Evolutionary conservation across 2,113 vertebrate genomes (phyloP), one percentile per base, ranked within the genome.

Genomic region (Sphaerodactylus townsendi): DNA sequence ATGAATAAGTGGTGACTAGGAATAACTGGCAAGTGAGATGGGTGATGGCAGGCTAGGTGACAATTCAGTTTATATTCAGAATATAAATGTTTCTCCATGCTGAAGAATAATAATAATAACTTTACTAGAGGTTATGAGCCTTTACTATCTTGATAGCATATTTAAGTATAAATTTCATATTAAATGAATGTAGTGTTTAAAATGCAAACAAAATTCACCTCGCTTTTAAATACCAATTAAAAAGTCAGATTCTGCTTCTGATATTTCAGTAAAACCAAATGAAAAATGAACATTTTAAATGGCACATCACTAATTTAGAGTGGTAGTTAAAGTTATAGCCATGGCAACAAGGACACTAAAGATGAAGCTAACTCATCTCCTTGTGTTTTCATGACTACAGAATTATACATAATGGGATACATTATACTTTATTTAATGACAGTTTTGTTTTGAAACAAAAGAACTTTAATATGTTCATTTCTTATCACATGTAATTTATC

Each of bases 131-230:
- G 75, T 78, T 69, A 25, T 71, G 74, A 70, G 39, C 41, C 50
- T 70, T 84, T 70, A 17, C 65, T 59, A 44, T 71, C 65, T 77
- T 84, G 82, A 71, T 75, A 84, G 75, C 39, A 77, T 23, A 71
- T 78, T 84, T 84, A 84, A 84, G 78, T 78, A 84, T 71, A 84
- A 50, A 79, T 48, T 77, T 86, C 86, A 90, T 89, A 76, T 83
- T 83, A 77, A 11, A 50, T 46, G 78, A 1, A 77, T 59, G 83
- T 37, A 87, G 64, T 10, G 11, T 69, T 85, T 77, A 83, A 84
- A 87, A 53, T 62, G 5, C 64, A 72, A 75, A n/a, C 44, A 0
- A 23, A 74, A 85, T 86, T 81, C 53, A 82, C 13, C 84, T 85
- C 21, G 19, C 1, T 50, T 84, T 81, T 83, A 77, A 83, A 86